These are phyloP conservation scores for Scleropages formosus DNA, from an alignment of 2,797 vertebrate species.

Conservation along the genomic window DNA sequence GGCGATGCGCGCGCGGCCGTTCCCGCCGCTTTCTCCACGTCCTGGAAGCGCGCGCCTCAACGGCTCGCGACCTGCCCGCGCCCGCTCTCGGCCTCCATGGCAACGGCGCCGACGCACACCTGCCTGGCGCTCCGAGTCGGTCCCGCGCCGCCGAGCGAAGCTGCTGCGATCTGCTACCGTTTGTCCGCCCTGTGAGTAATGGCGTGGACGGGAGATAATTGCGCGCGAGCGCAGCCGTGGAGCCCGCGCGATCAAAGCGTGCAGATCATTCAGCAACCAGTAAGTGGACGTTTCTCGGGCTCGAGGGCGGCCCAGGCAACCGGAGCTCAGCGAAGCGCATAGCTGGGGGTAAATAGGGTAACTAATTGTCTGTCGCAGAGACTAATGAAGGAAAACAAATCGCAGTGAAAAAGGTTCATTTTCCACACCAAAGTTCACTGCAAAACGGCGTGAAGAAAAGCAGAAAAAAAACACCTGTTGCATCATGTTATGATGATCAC, in stretches of 20 bases:
- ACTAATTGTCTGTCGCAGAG: not conserved
- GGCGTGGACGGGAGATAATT: slow-evolving; percentile 43
- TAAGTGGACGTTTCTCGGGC: slow-evolving; percentile 39
- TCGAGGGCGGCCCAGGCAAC: no score
- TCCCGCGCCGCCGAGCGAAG: no score
- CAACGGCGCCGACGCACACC: slow-evolving; percentile 39
- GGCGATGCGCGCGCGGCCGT: not conserved
- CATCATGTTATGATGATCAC: not conserved
- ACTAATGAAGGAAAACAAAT: not conserved
- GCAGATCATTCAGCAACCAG: slow-evolving; percentile 46
- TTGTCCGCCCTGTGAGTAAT: slow-evolving; percentile 18
- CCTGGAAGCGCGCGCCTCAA: no score
- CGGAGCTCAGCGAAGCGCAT: no score
- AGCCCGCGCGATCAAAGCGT: slow-evolving; percentile 36
- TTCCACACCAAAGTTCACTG: not conserved
- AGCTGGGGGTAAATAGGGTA: not conserved
- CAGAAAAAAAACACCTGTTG: not conserved
- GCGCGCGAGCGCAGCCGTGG: slow-evolving; percentile 33
- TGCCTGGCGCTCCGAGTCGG: no score
- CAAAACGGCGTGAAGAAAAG: not conserved
- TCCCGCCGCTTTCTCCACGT: not conserved
- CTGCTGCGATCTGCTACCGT: no score
- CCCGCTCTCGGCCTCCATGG: no score
- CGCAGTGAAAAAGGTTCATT: not conserved
- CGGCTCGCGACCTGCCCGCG: no score